Base-by-base conservation (phyloP, 2,888 invertebrate species). In the Sinelater perroti region DNA sequence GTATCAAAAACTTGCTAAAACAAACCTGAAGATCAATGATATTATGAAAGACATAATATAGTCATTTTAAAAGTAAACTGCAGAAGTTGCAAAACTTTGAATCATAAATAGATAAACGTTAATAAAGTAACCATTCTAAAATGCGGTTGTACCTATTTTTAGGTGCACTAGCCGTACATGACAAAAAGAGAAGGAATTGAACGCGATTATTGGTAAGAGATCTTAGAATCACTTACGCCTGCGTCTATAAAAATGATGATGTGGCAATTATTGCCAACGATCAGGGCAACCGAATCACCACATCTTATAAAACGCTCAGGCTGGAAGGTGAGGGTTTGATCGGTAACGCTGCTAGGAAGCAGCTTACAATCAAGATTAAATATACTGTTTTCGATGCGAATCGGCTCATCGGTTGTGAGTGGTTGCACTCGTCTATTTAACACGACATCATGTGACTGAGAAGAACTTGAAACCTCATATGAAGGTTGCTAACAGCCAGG, bases 301-400 rank as follows among this genome's bases (percentile, higher is more conserved):
- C 97, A 8, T 96, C 95, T 0, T 97, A 97, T 75, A 97, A 97
- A 49, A 97, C 97, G 2, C 98, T 97, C 80, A 97, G 97, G 0
- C 86, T 88, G 31, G 97, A 97, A 68, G 95, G 95, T 13, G 97
- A 97, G 79, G 90, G 97, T 76, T 84, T 98, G 42, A 97, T 99
- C 63, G 97, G 99, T 72, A 98, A 99, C 79, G 97, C 98, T 16
- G 98, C 99, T 65, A 99, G 99, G 81, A 99, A 98, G 82, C 99
- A 99, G 82, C 84, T 99, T 74, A 98, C 98, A 36, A 93, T 95
- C 59, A 99, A 99, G 81, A 98, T 98, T 0, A 96, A 97, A 75
- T 99, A 99, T 80, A 99, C 99, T 0, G 91, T 99, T 4, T 99
- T 99, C 77, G 98, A 99, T 78, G 97, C 95, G 61, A 99, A 99